Evolutionary conservation across 2,113 vertebrate species (phyloP).

Genomic region (Anolis sagrei): DNA sequence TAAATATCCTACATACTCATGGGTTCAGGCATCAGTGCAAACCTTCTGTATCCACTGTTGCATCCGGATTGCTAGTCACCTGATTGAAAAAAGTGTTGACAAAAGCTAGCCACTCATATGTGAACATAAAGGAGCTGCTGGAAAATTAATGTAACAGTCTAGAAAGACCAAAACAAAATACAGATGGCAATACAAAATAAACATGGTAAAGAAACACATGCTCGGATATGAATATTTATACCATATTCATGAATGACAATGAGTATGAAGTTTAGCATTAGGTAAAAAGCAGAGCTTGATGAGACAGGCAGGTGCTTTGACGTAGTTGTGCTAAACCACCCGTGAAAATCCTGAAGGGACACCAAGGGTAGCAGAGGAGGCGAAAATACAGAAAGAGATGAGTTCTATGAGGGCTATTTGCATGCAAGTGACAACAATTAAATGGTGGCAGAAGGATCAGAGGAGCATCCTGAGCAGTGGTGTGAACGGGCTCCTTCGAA

Average conservation of each 20-base stretch:
- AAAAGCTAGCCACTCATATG: neutral
- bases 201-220: conserved; percentile 54
- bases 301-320: conserved; percentile 39
- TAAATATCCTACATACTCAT: neutral
- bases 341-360: conserved; percentile 48
- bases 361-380: conserved; percentile 50
- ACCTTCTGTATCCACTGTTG: no score
- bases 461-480: conserved; percentile 35
- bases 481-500: conserved; percentile 29
- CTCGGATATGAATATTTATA: conserved; percentile 47
- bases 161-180: conserved; percentile 12
- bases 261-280: neutral
- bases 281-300: conserved; percentile 69
- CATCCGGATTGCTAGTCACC: neutral
- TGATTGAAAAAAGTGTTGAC: conserved; percentile 13
- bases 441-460: conserved; percentile 59
- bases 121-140: conserved; percentile 18
- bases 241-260: neutral
- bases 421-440: conserved; percentile 78
- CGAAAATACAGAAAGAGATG: conserved; percentile 51
- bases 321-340: conserved; percentile 40
- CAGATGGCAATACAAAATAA: conserved; percentile 46
- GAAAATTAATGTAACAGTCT: neutral
- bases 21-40: neutral
- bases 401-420: conserved; percentile 66